phyloP scores from a whole-genome alignment of 2,113 vertebrate species.

The Craseonycteris thonglongyai region DNA sequence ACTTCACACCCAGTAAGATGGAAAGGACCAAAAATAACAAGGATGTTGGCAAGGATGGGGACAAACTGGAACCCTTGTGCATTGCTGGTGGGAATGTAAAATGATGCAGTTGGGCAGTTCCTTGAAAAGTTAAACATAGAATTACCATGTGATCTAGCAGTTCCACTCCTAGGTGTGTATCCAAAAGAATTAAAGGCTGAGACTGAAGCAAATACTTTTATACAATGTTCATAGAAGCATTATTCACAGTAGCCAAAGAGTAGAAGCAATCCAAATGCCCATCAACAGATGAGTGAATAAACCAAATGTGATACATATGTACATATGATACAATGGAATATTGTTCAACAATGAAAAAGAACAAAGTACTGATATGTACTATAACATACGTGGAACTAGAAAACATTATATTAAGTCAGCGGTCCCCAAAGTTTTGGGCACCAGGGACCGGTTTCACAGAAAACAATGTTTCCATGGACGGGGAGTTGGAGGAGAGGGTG shows the following conservation, averaged over 20 bases:
- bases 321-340: neutral
- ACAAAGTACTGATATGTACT: neutral
- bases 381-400: neutral
- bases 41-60: conserved; percentile 23
- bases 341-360: neutral
- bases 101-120: conserved; percentile 4
- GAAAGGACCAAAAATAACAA: conserved; percentile 33
- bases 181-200: neutral
- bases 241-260: neutral
- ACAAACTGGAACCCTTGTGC: neutral
- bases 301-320: neutral
- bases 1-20: neutral
- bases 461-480: no score
- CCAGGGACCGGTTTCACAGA: no score
- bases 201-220: neutral
- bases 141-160: conserved; percentile 21
- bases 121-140: conserved; percentile 47
- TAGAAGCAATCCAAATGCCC: neutral
- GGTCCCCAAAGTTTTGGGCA: no score
- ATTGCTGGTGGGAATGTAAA: neutral
- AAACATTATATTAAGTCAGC: neutral
- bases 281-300: neutral
- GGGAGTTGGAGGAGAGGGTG: no score
- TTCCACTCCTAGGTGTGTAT: neutral
- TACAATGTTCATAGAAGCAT: neutral